Percentiles rank a stretch among this genome's conserved stretches.
Evolutionary conservation across 2,797 vertebrate genomes (phyloP).

Genomic region (Aselliscus stoliczkanus): DNA sequence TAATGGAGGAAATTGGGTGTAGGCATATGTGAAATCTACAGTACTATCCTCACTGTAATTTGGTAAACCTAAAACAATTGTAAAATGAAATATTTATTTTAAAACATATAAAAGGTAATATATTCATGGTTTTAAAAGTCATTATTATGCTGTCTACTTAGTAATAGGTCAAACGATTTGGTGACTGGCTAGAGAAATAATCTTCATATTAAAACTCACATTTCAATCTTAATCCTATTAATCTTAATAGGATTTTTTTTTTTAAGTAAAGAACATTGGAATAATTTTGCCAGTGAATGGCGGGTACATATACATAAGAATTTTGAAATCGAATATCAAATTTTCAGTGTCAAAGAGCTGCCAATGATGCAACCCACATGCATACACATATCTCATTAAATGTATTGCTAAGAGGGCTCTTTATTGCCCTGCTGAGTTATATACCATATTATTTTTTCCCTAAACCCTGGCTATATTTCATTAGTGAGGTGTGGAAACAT

Average conservation of each 20-base stretch:
- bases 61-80: not conserved
- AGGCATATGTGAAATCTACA: not conserved
- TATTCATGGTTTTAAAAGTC: not conserved
- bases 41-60: not conserved
- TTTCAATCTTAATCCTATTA: not conserved
- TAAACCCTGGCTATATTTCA: not conserved
- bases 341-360: not conserved
- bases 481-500: not conserved
- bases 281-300: not conserved
- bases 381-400: not conserved
- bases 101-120: not conserved
- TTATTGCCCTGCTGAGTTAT: not conserved
- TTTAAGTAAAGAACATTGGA: not conserved
- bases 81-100: not conserved
- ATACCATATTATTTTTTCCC: not conserved
- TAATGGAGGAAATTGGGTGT: not conserved
- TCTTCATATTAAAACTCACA: not conserved
- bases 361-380: not conserved
- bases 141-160: not conserved
- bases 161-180: not conserved
- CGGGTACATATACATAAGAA: not conserved
- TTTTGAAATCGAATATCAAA: not conserved
- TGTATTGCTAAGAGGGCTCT: not conserved
- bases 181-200: not conserved
- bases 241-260: not conserved